Evolutionary conservation across 37 sponge, comb jelly and placozoan genomes (phyloP).

Genomic region (Bolinopsis microptera): DNA sequence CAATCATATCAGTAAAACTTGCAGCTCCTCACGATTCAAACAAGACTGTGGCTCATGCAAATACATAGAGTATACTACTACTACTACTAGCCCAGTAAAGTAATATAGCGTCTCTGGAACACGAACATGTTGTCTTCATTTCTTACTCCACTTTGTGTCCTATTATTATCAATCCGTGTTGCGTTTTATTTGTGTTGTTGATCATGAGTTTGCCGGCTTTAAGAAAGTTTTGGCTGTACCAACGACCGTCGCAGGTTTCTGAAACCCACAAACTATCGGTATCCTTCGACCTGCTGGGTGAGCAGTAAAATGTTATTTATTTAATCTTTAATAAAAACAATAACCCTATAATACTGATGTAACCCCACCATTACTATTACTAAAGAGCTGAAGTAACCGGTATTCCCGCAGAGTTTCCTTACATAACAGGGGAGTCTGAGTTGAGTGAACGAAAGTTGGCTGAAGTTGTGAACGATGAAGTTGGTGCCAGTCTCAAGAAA

Average conservation of each 20-base stretch:
- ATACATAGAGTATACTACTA: background rate
- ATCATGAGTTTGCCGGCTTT: too few species aligned
- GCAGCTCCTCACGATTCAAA: background rate
- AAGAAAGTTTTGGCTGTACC: background rate
- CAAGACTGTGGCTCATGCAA: background rate
- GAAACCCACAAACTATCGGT: too few species aligned
- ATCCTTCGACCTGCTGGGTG: too few species aligned
- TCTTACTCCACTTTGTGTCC: too few species aligned
- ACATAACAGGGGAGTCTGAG: background rate
- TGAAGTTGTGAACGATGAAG: background rate
- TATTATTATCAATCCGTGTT: too few species aligned
- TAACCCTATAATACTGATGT: too few species aligned
- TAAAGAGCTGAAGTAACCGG: too few species aligned
- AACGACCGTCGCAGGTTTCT: background rate
- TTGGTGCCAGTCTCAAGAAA: background rate
- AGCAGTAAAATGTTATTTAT: too few species aligned
- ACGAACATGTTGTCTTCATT: background rate
- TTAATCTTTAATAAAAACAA: too few species aligned
- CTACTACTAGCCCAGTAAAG: background rate
- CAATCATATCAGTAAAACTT: background rate
- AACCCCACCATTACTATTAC: too few species aligned
- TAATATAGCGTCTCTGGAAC: background rate
- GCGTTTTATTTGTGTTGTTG: too few species aligned
- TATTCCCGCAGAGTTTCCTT: background rate
- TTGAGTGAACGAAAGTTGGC: background rate